Conservation (phyloP, 1,140 invertebrate species). For the Ooceraea biroi region DNA sequence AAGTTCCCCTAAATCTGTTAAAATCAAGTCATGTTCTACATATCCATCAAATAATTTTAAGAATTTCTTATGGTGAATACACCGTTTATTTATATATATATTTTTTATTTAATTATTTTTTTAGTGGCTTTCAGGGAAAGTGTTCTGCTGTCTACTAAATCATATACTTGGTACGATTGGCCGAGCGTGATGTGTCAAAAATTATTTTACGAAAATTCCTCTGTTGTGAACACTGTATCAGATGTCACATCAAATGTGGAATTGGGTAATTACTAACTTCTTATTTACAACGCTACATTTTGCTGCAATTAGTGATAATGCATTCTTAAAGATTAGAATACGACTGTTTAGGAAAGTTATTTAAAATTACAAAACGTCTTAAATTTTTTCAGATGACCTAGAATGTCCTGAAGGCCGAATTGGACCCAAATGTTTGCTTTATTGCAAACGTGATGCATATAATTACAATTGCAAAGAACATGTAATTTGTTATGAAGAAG, state of each 20-base stretch:
- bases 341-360: neutral
- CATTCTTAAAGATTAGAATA: neutral
- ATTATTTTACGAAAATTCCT: conserved; percentile 59
- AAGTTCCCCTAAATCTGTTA: neutral
- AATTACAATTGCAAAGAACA: conserved; percentile 5
- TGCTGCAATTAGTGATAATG: neutral
- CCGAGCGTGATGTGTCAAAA: conserved; percentile 66
- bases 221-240: conserved; percentile 15
- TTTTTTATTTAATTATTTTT: neutral
- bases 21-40: neutral
- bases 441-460: neutral
- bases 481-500: conserved; percentile 52
- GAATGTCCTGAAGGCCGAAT: conserved; percentile 31
- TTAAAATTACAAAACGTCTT: neutral
- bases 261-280: conserved; percentile 34
- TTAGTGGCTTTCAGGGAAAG: neutral
- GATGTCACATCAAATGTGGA: neutral
- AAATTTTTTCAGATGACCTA: neutral
- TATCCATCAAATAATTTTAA: neutral
- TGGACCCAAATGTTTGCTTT: conserved; percentile 56
- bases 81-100: neutral
- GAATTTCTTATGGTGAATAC: neutral
- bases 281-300: too few relatives aligned
- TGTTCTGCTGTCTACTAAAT: neutral
- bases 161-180: conserved; percentile 33